These are phyloP conservation scores for Tortricodes alternella DNA, from an alignment of 2,888 invertebrate genomes.

Conservation along the genomic window DNA sequence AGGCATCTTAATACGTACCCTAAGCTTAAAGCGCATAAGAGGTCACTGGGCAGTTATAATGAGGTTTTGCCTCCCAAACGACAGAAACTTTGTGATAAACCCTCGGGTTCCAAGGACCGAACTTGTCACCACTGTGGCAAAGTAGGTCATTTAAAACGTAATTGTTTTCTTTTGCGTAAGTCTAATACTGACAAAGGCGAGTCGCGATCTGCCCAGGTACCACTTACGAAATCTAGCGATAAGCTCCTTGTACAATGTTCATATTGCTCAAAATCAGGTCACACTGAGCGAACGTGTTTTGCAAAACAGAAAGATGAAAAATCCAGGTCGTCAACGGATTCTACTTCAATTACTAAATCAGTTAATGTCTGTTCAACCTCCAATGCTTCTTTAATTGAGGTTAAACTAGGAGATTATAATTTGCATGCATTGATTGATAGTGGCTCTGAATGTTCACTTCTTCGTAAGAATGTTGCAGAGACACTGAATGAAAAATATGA, in stretches of 20 bases:
- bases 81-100: background rate
- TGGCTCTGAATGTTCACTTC: slow-evolving; percentile 6
- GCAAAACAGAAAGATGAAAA: background rate
- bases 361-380: background rate
- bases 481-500: background rate
- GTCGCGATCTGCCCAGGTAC: background rate
- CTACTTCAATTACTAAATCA: background rate
- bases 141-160: background rate
- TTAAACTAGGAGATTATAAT: background rate
- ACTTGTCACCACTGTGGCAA: background rate
- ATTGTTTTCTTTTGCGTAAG: background rate
- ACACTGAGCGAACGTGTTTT: background rate
- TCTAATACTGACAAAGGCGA: background rate
- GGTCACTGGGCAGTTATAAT: background rate
- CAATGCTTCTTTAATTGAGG: background rate
- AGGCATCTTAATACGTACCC: background rate
- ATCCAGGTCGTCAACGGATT: background rate
- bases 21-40: background rate
- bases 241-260: background rate
- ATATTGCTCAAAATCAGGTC: background rate
- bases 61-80: background rate
- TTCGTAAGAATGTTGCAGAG: background rate
- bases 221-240: background rate
- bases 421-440: background rate
- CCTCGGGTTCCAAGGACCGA: background rate